A percentile compares a stretch with the other conserved stretches of the same genome.
Evolutionary conservation across 53 echinoderm and acorn worm species (phyloP).

Genomic region (Zoroaster sp.): DNA sequence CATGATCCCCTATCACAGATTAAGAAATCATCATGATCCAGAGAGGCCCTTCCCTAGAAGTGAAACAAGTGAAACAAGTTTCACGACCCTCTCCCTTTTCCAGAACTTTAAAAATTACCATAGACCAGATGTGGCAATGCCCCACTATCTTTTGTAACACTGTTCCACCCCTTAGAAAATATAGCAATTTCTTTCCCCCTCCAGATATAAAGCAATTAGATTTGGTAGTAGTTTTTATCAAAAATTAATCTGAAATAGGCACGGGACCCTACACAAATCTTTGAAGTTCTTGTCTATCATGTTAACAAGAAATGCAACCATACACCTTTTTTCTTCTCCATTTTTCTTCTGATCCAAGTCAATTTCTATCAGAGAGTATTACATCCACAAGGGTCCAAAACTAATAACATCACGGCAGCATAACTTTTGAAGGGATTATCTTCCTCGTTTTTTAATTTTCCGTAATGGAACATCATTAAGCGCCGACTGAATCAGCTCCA

Average conservation of each 20-base stretch:
- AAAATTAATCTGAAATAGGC: not conserved
- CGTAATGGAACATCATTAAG: slow-evolving; percentile 56
- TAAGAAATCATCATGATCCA: no score
- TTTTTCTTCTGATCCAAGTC: not conserved
- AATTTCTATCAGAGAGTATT: not conserved
- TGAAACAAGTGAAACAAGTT: no score
- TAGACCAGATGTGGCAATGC: no score
- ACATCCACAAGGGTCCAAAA: not conserved
- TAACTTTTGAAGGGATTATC: not conserved
- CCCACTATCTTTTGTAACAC: no score
- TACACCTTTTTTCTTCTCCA: not conserved
- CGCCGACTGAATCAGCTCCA: not conserved
- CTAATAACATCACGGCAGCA: slow-evolving; percentile 5
- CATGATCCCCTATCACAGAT: no score
- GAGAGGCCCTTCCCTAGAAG: no score
- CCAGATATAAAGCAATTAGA: no score
- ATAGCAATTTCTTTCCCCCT: no score
- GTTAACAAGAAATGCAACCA: not conserved
- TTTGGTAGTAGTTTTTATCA: not conserved
- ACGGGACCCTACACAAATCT: not conserved
- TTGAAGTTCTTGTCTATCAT: not conserved
- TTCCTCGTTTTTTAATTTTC: slow-evolving; percentile 41
- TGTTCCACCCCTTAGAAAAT: no score
- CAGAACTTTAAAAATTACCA: no score
- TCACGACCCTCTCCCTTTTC: no score